These are phyloP conservation scores for Leptopilina drosophilae DNA, from an alignment of 2,888 invertebrate species.

Conservation along the genomic window DNA sequence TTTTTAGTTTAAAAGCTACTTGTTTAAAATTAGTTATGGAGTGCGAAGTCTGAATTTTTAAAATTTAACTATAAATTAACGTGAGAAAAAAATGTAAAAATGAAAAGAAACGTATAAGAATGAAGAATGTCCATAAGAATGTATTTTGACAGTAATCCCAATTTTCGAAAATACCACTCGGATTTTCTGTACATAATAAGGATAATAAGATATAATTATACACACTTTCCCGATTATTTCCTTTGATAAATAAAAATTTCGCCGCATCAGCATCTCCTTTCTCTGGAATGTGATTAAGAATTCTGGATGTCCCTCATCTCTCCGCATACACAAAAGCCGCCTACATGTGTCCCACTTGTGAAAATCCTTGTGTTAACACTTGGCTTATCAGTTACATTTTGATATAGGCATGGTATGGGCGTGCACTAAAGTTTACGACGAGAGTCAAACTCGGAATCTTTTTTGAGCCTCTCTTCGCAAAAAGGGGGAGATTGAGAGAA, in stretches of 20 bases:
- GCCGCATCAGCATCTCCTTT: background rate
- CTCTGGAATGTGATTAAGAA: slow-evolving; percentile 24
- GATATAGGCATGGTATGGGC: slow-evolving; percentile 10
- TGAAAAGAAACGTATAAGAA: too few relatives aligned
- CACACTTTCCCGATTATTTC: background rate
- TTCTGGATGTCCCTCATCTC: background rate
- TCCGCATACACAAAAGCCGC: slow-evolving; percentile 5
- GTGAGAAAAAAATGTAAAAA: too few relatives aligned
- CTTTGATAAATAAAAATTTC: background rate
- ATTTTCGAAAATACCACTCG: too few relatives aligned
- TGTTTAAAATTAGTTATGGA: too few relatives aligned
- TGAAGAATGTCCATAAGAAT: too few relatives aligned
- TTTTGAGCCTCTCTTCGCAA: slow-evolving; percentile 9
- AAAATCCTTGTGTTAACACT: slow-evolving; percentile 39
- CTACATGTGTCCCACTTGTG: slow-evolving; percentile 29
- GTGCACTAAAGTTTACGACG: slow-evolving; percentile 23
- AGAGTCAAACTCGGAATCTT: slow-evolving; percentile 9
- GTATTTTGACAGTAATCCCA: too few relatives aligned
- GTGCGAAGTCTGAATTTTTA: too few relatives aligned
- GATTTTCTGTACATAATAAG: too few relatives aligned
- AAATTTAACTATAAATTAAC: too few relatives aligned
- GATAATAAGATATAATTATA: too few relatives aligned
- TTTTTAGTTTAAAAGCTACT: too few relatives aligned
- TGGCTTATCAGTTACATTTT: slow-evolving; percentile 7
- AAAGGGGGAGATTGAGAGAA: slow-evolving; percentile 2